phyloP scores from a whole-genome alignment of 2,888 invertebrate genomes.

The Axea sp. region DNA sequence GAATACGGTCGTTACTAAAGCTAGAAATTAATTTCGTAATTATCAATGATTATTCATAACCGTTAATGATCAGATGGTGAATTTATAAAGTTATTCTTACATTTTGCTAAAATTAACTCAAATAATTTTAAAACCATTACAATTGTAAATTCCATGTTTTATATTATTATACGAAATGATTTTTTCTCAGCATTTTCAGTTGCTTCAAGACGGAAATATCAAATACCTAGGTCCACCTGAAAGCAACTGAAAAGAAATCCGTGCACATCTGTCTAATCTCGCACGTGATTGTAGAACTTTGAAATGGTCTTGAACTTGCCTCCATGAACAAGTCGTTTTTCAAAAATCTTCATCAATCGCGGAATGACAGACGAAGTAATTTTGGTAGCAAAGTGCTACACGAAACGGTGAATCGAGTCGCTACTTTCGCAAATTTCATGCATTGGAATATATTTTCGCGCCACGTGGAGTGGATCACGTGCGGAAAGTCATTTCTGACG shows the following conservation, averaged over 20 bases:
- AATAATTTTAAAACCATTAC: no score
- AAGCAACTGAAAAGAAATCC: constrained; percentile 41
- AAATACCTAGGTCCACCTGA: constrained; percentile 23
- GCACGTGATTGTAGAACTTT: constrained; percentile 14
- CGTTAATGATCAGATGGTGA: no score
- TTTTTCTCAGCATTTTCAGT: constrained; percentile 23
- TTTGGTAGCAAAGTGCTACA: no score
- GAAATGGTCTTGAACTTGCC: constrained; percentile 21
- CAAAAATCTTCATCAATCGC: no score
- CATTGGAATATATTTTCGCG: constrained; percentile 22
- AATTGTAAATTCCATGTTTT: no score
- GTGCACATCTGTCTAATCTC: background rate
- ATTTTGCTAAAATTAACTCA: no score
- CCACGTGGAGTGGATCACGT: constrained; percentile 51
- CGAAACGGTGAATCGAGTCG: constrained; percentile 1
- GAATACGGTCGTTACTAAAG: no score
- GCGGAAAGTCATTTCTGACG: constrained; percentile 28
- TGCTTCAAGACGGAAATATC: constrained; percentile 32
- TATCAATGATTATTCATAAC: no score
- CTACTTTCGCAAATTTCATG: constrained; percentile 23
- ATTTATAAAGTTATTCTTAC: no score
- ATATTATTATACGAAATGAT: no score
- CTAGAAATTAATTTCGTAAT: no score
- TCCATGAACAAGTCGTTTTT: constrained; percentile 19
- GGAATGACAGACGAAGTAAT: no score